Evolutionary conservation across 2,888 invertebrate species (phyloP).

Genomic region (Deroplatys truncata): DNA sequence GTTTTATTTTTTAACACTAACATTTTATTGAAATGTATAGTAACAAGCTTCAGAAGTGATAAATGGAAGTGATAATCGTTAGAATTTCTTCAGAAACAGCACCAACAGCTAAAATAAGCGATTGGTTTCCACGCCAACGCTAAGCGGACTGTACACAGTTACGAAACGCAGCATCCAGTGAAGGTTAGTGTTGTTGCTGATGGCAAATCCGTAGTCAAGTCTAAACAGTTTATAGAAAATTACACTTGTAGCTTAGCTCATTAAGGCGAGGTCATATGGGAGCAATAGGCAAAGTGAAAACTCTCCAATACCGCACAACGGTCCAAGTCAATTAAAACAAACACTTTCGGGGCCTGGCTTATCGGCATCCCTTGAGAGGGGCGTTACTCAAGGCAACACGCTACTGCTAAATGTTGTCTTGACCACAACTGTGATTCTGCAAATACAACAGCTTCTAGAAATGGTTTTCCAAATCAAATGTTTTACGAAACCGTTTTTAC

Average conservation of each 20-base stretch:
- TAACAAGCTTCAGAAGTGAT: too few species aligned
- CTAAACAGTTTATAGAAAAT: conserved; percentile 17
- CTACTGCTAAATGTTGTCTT: neutral
- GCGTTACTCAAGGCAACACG: neutral
- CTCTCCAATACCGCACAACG: neutral
- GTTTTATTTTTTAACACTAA: too few species aligned
- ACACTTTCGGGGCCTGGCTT: neutral
- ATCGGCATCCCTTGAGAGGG: neutral
- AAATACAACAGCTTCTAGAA: neutral
- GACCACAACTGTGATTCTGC: neutral
- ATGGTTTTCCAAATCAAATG: too few species aligned
- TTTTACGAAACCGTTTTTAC: too few species aligned
- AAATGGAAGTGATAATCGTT: too few species aligned
- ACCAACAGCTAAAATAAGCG: too few species aligned
- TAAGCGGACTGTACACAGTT: neutral
- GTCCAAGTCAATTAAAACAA: conserved; percentile 3
- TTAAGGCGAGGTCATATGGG: neutral
- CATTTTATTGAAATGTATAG: too few species aligned
- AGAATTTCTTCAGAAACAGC: too few species aligned
- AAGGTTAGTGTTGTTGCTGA: neutral
- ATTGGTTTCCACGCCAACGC: too few species aligned
- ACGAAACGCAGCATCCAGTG: neutral
- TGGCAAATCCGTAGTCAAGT: neutral
- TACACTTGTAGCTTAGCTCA: conserved; percentile 12
- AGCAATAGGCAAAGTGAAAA: conserved; percentile 9